Evolutionary conservation across 1,140 invertebrate genomes (phyloP).

Genomic region (Coelopa frigida): DNA sequence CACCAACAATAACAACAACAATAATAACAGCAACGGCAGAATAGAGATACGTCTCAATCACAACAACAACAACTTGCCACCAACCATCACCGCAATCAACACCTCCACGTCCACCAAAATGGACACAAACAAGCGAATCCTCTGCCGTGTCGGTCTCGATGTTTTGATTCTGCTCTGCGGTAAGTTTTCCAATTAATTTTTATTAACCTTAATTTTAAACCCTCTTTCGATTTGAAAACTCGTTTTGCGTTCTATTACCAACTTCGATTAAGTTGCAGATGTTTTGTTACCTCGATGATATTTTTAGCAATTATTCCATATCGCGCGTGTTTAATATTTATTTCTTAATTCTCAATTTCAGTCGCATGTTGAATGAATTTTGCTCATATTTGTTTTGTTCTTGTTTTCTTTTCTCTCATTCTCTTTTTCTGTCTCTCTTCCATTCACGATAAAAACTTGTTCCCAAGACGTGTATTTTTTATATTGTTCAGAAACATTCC

Average conservation of each 20-base stretch:
- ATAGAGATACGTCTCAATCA: neutral
- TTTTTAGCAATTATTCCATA: neutral
- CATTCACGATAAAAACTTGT: too few relatives aligned
- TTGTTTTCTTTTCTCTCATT: too few relatives aligned
- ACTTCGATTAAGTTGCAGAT: too few relatives aligned
- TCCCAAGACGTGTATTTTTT: too few relatives aligned
- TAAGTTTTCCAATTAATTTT: slow-evolving; percentile 21
- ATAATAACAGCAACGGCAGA: slow-evolving; percentile 7
- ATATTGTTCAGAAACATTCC: too few relatives aligned
- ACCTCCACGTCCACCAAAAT: slow-evolving; percentile 19
- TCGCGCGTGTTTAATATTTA: too few relatives aligned
- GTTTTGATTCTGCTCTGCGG: slow-evolving; percentile 36
- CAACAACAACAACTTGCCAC: slow-evolving; percentile 5
- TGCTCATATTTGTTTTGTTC: too few relatives aligned
- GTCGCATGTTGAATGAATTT: too few relatives aligned
- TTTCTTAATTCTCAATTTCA: too few relatives aligned
- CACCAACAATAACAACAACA: slow-evolving; percentile 1
- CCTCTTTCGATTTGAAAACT: too few relatives aligned
- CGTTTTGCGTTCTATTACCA: too few relatives aligned
- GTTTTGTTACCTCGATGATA: neutral
- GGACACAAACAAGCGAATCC: slow-evolving; percentile 40
- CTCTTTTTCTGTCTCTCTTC: too few relatives aligned
- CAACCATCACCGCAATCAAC: slow-evolving; percentile 10
- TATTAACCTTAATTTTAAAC: neutral
- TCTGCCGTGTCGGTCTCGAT: slow-evolving; percentile 34